Percentiles rank a stretch among this genome's conserved stretches.
Conservation (phyloP, 2,797 vertebrate species). For the Bradypodion ventrale region DNA sequence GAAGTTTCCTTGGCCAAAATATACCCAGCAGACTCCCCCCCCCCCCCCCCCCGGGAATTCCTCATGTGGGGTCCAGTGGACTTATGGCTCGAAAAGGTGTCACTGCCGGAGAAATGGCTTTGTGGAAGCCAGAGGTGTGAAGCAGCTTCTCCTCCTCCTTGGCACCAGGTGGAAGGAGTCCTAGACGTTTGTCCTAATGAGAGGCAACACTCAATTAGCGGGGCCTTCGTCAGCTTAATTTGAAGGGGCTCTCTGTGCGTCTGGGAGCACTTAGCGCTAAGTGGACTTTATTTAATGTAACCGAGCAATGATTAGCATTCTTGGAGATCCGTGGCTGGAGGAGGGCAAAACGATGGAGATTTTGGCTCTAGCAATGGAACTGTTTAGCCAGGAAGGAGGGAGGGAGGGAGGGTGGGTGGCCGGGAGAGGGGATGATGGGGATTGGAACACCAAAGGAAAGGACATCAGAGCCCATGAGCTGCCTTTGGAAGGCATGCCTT, state of each 20-base stretch:
- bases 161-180: background rate
- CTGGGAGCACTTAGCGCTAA: slow-evolving; percentile 16
- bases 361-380: background rate
- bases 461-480: no score
- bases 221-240: background rate
- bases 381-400: no score
- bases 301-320: background rate
- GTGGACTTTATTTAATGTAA: slow-evolving; percentile 22
- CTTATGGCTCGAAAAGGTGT: background rate
- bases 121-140: background rate
- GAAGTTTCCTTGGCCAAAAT: no score
- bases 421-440: no score
- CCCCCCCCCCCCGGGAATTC: no score
- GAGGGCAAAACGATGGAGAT: background rate
- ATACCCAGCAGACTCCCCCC: no score
- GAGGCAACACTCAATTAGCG: background rate
- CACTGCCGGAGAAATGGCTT: background rate
- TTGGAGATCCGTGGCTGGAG: background rate
- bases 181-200: background rate
- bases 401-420: no score
- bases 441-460: no score
- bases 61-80: background rate
- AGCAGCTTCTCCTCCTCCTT: background rate
- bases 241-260: background rate
- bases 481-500: background rate